Percentiles rank a stretch among this genome's conserved stretches.
phyloP scores from a whole-genome alignment of 2,797 vertebrate species.

The Lithobates sylvaticus region DNA sequence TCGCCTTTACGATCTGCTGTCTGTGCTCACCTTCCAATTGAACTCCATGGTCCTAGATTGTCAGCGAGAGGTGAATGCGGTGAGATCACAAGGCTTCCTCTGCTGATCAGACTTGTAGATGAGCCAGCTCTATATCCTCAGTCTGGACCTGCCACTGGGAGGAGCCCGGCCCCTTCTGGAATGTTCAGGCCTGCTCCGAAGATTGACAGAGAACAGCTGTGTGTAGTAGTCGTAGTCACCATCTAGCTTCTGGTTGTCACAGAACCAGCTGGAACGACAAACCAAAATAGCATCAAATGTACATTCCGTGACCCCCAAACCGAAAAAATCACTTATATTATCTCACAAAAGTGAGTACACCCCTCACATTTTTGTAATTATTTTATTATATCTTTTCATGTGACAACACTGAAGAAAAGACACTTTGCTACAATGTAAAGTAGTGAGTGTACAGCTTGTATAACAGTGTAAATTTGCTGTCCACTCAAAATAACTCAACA shows the following conservation, averaged over 20 bases:
- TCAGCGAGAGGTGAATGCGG: background rate
- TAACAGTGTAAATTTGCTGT: no score
- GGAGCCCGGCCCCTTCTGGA: constrained; percentile 15
- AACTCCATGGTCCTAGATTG: constrained; percentile 18
- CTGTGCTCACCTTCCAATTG: constrained; percentile 48
- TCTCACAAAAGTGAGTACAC: no score
- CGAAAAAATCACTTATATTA: no score
- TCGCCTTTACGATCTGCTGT: no score
- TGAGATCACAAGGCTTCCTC: no score
- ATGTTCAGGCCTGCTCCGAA: background rate
- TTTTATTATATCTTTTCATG: no score
- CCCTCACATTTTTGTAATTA: no score
- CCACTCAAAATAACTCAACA: no score
- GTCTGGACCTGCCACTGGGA: background rate
- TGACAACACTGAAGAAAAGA: no score
- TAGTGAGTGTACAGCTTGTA: no score
- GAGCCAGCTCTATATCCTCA: background rate
- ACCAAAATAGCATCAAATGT: background rate
- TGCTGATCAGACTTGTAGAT: background rate
- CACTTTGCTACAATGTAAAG: no score
- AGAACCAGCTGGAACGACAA: background rate
- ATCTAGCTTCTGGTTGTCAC: background rate
- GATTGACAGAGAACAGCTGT: constrained; percentile 12
- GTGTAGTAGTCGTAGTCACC: background rate
- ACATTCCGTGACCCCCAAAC: background rate